Conservation (phyloP, 2,888 invertebrate species). For the Penaeus monodon region DNA sequence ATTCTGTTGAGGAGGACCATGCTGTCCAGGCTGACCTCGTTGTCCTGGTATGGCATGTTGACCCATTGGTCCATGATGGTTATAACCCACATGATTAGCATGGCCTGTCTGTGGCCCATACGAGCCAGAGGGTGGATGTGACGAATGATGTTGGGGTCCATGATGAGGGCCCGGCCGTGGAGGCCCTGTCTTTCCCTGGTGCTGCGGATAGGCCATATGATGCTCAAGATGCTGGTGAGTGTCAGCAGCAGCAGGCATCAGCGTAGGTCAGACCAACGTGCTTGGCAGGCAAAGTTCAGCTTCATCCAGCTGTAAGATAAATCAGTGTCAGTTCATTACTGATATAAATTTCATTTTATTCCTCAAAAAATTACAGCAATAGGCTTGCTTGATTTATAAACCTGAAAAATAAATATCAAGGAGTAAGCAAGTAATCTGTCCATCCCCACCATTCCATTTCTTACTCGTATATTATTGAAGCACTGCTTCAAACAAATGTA, state of each 20-base stretch:
- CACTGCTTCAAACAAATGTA: no score
- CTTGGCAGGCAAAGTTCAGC: constrained; percentile 2
- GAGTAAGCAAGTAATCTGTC: no score
- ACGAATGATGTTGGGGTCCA: constrained; percentile 23
- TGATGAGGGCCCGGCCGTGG: constrained; percentile 29
- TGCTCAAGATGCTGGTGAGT: constrained; percentile 38
- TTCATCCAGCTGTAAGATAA: constrained; percentile 29
- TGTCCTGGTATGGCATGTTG: constrained; percentile 27
- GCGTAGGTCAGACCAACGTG: constrained; percentile 22
- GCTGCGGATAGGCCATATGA: constrained; percentile 49
- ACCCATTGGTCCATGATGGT: constrained; percentile 27
- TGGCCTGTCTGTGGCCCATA: constrained; percentile 19
- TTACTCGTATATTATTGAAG: no score
- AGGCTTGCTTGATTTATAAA: no score
- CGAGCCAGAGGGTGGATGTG: constrained; percentile 13
- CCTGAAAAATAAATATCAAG: no score
- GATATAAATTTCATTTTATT: no score
- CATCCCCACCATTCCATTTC: no score
- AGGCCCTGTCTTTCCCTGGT: constrained; percentile 43
- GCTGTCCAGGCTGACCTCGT: constrained; percentile 19
- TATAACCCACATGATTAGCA: constrained; percentile 24
- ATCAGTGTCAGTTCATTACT: not conserved
- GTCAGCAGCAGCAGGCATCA: constrained; percentile 40
- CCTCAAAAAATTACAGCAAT: no score
- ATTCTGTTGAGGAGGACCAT: constrained; percentile 4